These are phyloP conservation scores for Pandion haliaetus DNA, from an alignment of 2,113 vertebrate species.

Conservation along the genomic window DNA sequence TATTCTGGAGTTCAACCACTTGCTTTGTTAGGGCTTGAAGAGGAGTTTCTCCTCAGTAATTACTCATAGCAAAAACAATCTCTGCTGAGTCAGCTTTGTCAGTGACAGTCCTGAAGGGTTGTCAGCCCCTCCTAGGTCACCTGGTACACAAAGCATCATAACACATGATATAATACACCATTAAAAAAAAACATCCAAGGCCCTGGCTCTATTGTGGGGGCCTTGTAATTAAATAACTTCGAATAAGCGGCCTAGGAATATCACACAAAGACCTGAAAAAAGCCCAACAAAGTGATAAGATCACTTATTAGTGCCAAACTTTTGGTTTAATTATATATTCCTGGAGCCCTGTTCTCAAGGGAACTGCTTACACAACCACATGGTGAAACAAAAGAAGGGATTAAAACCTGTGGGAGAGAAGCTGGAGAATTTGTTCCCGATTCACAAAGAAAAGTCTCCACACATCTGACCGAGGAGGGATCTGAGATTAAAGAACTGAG, in stretches of 20 bases:
- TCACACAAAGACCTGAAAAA: constrained; percentile 66
- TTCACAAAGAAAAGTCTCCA: background rate
- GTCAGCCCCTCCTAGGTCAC: constrained; percentile 40
- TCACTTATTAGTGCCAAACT: constrained; percentile 62
- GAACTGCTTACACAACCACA: constrained; percentile 68
- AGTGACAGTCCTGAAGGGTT: constrained; percentile 26
- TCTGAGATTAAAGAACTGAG: background rate
- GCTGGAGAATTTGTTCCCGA: constrained; percentile 15
- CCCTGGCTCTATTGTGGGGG: background rate
- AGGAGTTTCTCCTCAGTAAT: background rate
- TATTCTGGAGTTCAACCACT: background rate
- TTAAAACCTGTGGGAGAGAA: constrained; percentile 61
- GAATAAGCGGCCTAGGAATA: background rate
- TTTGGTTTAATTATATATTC: constrained; percentile 71
- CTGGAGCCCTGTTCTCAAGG: constrained; percentile 44
- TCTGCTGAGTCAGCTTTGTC: constrained; percentile 9
- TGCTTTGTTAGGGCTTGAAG: constrained; percentile 10
- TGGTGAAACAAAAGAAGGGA: constrained; percentile 70
- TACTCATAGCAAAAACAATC: constrained; percentile 11
- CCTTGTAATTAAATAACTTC: constrained; percentile 64
- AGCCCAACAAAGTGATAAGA: constrained; percentile 61
- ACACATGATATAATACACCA: background rate
- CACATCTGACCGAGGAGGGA: background rate
- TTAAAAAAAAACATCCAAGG: background rate
- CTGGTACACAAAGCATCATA: background rate